These are phyloP conservation scores for Phalacrocorax pelagicus DNA, from an alignment of 2,113 vertebrate species.

Conservation along the genomic window DNA sequence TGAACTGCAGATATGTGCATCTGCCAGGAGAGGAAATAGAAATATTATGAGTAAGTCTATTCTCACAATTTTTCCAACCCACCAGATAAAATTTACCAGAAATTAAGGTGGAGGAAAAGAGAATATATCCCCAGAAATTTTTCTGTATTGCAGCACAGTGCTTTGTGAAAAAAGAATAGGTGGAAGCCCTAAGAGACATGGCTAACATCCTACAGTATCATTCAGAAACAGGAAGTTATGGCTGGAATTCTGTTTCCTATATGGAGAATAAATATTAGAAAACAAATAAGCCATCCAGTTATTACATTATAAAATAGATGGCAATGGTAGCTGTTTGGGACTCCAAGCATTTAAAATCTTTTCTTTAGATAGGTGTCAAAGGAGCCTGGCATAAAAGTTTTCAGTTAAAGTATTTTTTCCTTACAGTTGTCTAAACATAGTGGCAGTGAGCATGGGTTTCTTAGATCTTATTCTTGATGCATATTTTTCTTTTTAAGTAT, in stretches of 20 bases:
- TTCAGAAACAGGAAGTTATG: background rate
- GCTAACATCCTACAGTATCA: background rate
- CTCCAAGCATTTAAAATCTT: background rate
- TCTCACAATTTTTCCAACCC: background rate
- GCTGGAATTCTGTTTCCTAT: background rate
- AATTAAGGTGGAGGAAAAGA: background rate
- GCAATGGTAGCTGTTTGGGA: background rate
- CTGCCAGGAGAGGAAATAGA: conserved; percentile 5
- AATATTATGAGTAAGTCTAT: background rate
- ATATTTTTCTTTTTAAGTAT: background rate
- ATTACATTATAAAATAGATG: background rate
- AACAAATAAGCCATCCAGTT: background rate
- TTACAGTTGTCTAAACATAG: background rate
- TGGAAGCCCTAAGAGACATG: background rate
- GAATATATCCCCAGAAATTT: background rate
- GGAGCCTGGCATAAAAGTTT: background rate
- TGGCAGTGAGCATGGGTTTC: background rate
- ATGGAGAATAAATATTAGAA: background rate
- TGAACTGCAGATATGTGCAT: background rate
- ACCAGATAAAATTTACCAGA: background rate
- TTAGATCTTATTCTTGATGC: background rate
- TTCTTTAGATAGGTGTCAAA: background rate
- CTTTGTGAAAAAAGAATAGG: background rate
- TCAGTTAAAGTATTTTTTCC: background rate
- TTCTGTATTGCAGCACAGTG: background rate